Evolutionary conservation across 2,888 invertebrate species (phyloP).

Genomic region (Scaptomyza flava): DNA sequence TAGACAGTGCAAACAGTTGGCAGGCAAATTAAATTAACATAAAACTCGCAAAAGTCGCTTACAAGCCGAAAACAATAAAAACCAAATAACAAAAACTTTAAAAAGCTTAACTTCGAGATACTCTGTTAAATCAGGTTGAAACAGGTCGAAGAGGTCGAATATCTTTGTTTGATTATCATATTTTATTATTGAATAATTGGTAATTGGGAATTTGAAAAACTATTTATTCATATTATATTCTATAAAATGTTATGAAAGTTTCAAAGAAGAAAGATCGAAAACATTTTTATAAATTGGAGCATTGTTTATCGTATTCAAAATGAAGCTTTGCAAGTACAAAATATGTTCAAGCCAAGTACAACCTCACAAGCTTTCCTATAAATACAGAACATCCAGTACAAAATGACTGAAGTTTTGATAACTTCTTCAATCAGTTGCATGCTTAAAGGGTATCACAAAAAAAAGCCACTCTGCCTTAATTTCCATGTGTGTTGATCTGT

Average conservation of each 20-base stretch:
- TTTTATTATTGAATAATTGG: too few relatives aligned
- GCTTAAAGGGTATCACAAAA: conserved; percentile 1
- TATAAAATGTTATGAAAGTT: too few relatives aligned
- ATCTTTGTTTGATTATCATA: too few relatives aligned
- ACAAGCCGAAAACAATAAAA: conserved; percentile 31
- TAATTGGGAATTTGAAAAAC: too few relatives aligned
- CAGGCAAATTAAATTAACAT: conserved; percentile 70
- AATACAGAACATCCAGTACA: not conserved
- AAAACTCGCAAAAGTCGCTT: conserved; percentile 33
- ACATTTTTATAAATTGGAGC: too few relatives aligned
- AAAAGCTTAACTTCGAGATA: conserved; percentile 1
- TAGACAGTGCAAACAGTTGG: conserved; percentile 37
- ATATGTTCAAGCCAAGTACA: not conserved
- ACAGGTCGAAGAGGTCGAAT: not conserved
- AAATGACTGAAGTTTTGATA: conserved; percentile 1
- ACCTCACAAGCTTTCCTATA: not conserved
- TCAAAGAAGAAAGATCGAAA: too few relatives aligned
- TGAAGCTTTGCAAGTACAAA: too few relatives aligned
- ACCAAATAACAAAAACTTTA: conserved; percentile 6
- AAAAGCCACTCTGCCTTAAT: conserved; percentile 8
- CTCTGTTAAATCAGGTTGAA: not conserved
- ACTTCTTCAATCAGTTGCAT: not conserved
- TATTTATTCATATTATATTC: too few relatives aligned
- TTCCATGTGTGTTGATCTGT: conserved; percentile 40
- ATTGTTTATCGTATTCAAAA: too few relatives aligned